phyloP scores from a whole-genome alignment of 2,888 invertebrate genomes.

The Callinectes sapidus region DNA sequence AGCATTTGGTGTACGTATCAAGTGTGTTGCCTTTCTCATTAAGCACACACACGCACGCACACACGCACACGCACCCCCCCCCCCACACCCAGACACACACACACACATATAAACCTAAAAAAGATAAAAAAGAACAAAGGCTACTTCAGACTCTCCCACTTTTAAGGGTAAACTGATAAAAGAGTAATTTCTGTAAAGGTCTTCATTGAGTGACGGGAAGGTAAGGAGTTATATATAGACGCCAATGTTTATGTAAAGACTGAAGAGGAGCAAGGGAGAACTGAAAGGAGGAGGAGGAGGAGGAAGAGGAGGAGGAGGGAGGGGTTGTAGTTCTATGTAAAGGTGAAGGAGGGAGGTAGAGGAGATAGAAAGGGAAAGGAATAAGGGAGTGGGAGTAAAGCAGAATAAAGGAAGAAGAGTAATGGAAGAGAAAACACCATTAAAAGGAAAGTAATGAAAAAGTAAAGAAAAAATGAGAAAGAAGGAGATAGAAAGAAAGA shows the following conservation, averaged over 20 bases:
- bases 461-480: background rate
- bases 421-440: background rate
- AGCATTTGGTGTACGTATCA: background rate
- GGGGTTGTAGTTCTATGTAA: background rate
- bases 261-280: background rate
- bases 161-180: background rate
- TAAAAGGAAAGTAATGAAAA: background rate
- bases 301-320: background rate
- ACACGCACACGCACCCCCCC: slow-evolving; percentile 11
- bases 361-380: background rate
- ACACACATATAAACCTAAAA: background rate
- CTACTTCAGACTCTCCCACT: background rate
- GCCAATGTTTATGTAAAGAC: background rate
- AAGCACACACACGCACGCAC: slow-evolving; percentile 31
- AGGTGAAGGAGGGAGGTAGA: background rate
- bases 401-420: no score
- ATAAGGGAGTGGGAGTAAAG: background rate
- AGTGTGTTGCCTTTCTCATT: background rate
- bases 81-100: background rate
- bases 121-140: background rate
- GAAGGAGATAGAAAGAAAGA: background rate
- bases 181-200: background rate
- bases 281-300: background rate
- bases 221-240: background rate
- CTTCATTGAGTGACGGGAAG: background rate